Percentiles rank a stretch among this genome's conserved stretches.
Evolutionary conservation across 2,797 vertebrate genomes (phyloP).

Genomic region (Parotocinclus haroldoi): DNA sequence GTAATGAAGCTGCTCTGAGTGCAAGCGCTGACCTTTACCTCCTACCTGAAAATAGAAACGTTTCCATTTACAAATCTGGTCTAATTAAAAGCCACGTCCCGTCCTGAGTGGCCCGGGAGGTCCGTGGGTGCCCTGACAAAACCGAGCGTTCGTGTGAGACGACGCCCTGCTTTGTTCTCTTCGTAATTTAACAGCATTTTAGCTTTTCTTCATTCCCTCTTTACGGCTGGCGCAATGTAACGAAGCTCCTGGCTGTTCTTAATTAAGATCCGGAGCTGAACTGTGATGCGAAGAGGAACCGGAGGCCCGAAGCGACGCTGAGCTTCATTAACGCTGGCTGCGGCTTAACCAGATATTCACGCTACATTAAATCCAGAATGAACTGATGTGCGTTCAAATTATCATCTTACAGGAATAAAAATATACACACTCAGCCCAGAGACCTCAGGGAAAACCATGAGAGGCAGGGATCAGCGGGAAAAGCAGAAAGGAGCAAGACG

Average conservation of each 20-base stretch:
- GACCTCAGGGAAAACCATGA: no score
- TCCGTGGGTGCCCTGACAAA: no score
- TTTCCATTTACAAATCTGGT: background rate
- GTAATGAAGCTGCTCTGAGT: no score
- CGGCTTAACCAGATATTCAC: conserved; percentile 14
- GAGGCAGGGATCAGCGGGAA: no score
- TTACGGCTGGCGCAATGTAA: background rate
- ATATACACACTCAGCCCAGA: no score
- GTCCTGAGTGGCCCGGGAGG: no score
- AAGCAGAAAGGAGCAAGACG: no score
- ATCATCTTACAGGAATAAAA: background rate
- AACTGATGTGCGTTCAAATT: background rate
- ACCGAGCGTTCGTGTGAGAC: background rate
- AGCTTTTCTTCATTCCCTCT: background rate
- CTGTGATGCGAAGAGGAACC: background rate
- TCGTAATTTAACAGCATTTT: background rate
- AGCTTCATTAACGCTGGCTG: conserved; percentile 36
- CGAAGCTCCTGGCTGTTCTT: background rate
- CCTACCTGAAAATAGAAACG: background rate
- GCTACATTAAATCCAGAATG: conserved; percentile 9
- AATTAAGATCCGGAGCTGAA: background rate
- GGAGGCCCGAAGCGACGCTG: conserved; percentile 26
- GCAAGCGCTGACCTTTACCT: background rate
- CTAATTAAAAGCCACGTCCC: background rate
- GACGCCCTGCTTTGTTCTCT: no score